phyloP scores from a whole-genome alignment of 2,113 vertebrate species.

The Lampris megalopsis region DNA sequence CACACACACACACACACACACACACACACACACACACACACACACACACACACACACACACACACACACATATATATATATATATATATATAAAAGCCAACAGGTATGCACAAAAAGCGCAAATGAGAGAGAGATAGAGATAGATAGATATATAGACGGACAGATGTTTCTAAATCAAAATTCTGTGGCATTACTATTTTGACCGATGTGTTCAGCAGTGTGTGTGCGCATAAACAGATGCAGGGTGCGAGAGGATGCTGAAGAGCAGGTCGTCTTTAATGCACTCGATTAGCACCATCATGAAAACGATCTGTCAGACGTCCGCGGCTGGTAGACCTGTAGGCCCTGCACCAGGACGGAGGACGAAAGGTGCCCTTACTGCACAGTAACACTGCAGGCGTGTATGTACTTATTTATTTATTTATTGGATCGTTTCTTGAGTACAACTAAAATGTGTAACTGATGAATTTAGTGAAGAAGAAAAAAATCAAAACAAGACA shows the following conservation, averaged over 20 bases:
- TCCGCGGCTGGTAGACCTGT: conserved; percentile 55
- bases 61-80: no score
- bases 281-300: conserved; percentile 48
- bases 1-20: no score
- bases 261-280: conserved; percentile 23
- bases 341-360: conserved; percentile 18
- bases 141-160: no score
- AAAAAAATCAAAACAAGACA: conserved; percentile 4
- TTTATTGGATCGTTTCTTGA: no score
- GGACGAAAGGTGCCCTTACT: conserved; percentile 11
- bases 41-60: no score
- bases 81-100: not conserved
- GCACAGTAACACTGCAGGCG: conserved; percentile 2
- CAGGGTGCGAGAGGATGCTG: conserved; percentile 6
- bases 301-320: conserved; percentile 67
- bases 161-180: not conserved
- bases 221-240: conserved; percentile 21
- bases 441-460: no score
- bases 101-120: conserved; percentile 12
- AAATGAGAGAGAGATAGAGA: no score
- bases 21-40: no score
- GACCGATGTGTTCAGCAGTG: not conserved
- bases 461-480: no score
- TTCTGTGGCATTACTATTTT: conserved; percentile 26
- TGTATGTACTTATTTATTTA: no score